A percentile compares a stretch with the other conserved stretches of the same genome.
These are phyloP conservation scores for Drosophila percnosoma DNA, from an alignment of 2,888 invertebrate genomes.

Conservation along the genomic window DNA sequence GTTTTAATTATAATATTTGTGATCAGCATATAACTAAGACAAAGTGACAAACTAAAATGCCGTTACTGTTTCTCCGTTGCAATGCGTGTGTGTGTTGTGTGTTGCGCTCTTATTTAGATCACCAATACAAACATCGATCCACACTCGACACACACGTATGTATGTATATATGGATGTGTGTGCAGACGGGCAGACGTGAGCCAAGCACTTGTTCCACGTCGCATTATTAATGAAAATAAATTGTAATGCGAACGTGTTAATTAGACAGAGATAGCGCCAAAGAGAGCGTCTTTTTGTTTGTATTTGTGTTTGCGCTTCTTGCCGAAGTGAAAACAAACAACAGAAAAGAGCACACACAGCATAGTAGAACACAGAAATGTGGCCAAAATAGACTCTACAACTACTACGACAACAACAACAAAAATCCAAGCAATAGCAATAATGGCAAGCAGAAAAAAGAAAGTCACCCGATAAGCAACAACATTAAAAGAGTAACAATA, in stretches of 20 bases:
- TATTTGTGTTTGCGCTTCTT: conserved; percentile 37
- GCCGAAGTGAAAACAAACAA: conserved; percentile 58
- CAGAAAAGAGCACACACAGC: conserved; percentile 35
- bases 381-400: conserved; percentile 48
- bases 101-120: conserved; percentile 61
- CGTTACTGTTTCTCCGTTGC: conserved; percentile 61
- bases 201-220: conserved; percentile 63
- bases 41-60: conserved; percentile 49
- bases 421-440: conserved; percentile 27
- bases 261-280: conserved; percentile 45
- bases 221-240: conserved; percentile 75
- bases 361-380: conserved; percentile 47
- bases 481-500: conserved; percentile 16
- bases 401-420: conserved; percentile 16
- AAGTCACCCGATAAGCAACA: conserved; percentile 11
- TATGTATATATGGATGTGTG: background rate
- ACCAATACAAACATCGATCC: conserved; percentile 24
- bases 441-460: conserved; percentile 15
- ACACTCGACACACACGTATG: conserved; percentile 4
- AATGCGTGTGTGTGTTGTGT: conserved; percentile 57
- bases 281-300: conserved; percentile 32
- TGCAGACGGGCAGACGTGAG: conserved; percentile 9
- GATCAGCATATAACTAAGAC: conserved; percentile 30
- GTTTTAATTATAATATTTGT: conserved; percentile 3
- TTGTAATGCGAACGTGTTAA: conserved; percentile 73